phyloP scores from a whole-genome alignment of 1,140 invertebrate species.

The Pseudoatta argentina region DNA sequence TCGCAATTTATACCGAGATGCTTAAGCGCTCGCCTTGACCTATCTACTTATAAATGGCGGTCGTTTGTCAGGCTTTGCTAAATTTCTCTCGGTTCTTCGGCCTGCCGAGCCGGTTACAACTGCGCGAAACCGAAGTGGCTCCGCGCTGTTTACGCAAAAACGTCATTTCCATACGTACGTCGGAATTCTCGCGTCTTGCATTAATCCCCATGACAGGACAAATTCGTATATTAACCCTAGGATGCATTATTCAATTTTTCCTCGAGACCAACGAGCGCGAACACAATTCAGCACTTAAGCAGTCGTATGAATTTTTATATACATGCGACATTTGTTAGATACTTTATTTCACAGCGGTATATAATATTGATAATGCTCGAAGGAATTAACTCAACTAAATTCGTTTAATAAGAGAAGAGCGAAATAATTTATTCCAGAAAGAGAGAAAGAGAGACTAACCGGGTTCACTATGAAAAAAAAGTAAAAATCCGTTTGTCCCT shows the following conservation, averaged over 20 bases:
- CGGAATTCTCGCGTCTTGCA: slow-evolving; percentile 36
- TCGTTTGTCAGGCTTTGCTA: slow-evolving; percentile 56
- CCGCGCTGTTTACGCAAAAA: slow-evolving; percentile 45
- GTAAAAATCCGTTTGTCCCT: slow-evolving; percentile 14
- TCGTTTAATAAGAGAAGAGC: background rate
- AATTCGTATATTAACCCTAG: slow-evolving; percentile 28
- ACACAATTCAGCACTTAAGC: slow-evolving; percentile 44
- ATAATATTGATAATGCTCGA: background rate
- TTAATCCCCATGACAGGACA: slow-evolving; percentile 62
- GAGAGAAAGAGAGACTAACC: background rate
- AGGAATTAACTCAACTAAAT: slow-evolving; percentile 6
- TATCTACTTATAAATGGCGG: slow-evolving; percentile 69
- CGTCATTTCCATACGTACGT: slow-evolving; percentile 58
- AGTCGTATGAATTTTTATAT: slow-evolving; percentile 38
- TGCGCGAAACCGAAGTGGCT: slow-evolving; percentile 25
- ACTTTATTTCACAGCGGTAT: background rate
- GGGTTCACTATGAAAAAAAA: no score
- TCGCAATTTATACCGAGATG: slow-evolving; percentile 60
- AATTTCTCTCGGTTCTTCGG: slow-evolving; percentile 52
- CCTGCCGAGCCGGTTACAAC: slow-evolving; percentile 34
- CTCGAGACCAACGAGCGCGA: slow-evolving; percentile 11
- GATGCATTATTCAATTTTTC: slow-evolving; percentile 51
- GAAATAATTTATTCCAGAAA: background rate
- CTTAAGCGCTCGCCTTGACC: slow-evolving; percentile 72
- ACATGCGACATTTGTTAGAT: background rate